phyloP scores from a whole-genome alignment of 2,888 invertebrate species.

The Ariolimax columbianus region DNA sequence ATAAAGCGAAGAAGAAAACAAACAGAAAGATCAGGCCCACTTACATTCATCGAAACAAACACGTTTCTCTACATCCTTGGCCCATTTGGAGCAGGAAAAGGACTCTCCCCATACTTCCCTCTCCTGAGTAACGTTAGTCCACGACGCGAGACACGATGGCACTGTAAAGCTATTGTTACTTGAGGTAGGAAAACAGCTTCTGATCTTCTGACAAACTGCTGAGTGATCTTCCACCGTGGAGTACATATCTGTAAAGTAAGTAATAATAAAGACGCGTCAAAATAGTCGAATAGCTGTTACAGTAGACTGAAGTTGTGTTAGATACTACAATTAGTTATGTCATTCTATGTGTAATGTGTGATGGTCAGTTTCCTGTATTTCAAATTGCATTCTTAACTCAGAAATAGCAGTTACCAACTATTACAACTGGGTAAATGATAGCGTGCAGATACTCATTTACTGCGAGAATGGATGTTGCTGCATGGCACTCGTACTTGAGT shows the following conservation, averaged over 20 bases:
- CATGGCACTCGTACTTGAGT: too few species aligned
- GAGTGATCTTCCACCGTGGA: not conserved
- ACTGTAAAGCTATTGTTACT: not conserved
- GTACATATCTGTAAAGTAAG: not conserved
- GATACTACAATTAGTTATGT: too few species aligned
- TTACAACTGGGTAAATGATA: too few species aligned
- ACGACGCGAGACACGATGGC: not conserved
- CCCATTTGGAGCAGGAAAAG: conserved; percentile 40
- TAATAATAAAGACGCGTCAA: not conserved
- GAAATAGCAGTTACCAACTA: too few species aligned
- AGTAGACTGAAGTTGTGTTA: too few species aligned
- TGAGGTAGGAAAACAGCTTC: conserved; percentile 7
- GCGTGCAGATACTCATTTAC: too few species aligned
- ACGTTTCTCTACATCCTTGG: conserved; percentile 23
- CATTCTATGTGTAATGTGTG: too few species aligned
- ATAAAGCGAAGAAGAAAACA: too few species aligned
- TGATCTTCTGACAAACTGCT: not conserved
- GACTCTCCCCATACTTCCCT: conserved; percentile 14
- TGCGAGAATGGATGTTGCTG: too few species aligned
- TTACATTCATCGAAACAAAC: conserved; percentile 43
- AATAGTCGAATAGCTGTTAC: too few species aligned
- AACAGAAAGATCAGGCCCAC: not conserved
- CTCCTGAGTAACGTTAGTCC: conserved; percentile 4
- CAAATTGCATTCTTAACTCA: too few species aligned
- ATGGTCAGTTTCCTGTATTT: too few species aligned